phyloP scores from a whole-genome alignment of 2,888 invertebrate species.

The Ormyrus rosae region DNA sequence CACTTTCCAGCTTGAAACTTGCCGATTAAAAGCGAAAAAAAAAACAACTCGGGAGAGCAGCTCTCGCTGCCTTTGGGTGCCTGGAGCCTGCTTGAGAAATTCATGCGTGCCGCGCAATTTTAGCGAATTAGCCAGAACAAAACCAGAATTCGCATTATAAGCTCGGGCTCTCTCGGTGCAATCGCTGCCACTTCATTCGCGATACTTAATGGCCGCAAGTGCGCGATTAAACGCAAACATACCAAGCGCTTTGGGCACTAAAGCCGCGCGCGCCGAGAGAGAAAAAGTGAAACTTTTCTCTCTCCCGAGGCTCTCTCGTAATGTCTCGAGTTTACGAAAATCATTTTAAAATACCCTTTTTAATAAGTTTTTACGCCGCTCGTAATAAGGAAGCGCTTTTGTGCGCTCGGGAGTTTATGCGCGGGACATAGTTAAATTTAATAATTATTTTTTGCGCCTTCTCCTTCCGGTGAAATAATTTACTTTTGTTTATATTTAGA shows the following conservation, averaged over 20 bases:
- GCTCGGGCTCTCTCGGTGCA: neutral
- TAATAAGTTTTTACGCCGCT: too few relatives aligned
- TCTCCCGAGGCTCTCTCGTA: too few relatives aligned
- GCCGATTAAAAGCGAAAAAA: conserved; percentile 6
- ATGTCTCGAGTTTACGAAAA: neutral
- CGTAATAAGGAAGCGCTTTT: neutral
- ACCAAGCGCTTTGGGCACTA: conserved; percentile 15
- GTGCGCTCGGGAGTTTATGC: neutral
- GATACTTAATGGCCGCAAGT: conserved; percentile 12
- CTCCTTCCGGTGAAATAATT: too few relatives aligned
- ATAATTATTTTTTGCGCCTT: too few relatives aligned
- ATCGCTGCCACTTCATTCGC: neutral
- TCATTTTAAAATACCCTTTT: too few relatives aligned
- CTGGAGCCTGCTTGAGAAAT: neutral
- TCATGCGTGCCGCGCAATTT: conserved; percentile 14
- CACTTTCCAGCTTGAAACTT: conserved; percentile 3
- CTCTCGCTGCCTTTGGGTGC: too few relatives aligned
- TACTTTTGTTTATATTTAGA: too few relatives aligned
- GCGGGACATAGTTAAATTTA: too few relatives aligned
- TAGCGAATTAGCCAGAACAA: conserved; percentile 10
- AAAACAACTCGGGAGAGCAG: neutral
- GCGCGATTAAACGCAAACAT: conserved; percentile 9
- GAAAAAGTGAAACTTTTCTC: neutral
- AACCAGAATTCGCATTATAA: conserved; percentile 22
- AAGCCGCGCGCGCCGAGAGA: neutral